phyloP scores from a whole-genome alignment of 2,888 invertebrate species.

The Drosophila atripex region DNA sequence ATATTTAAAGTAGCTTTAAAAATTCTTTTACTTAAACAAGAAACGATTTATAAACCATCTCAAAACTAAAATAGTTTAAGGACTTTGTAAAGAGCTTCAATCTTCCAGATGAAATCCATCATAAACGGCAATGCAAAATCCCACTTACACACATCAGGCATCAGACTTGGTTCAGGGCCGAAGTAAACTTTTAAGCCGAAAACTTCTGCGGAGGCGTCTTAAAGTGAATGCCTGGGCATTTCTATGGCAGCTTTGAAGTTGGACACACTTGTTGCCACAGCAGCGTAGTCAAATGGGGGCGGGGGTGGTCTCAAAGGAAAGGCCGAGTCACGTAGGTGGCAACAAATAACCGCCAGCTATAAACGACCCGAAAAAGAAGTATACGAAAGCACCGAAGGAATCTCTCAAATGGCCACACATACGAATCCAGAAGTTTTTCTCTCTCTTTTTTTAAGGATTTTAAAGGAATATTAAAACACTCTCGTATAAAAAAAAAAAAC shows the following conservation, averaged over 20 bases:
- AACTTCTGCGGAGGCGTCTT: conserved; percentile 25
- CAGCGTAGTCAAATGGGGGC: background rate
- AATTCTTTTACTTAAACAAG: background rate
- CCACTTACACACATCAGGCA: conserved; percentile 3
- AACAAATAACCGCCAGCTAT: conserved; percentile 66
- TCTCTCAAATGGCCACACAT: conserved; percentile 38
- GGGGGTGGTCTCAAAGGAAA: background rate
- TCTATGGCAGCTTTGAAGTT: conserved; percentile 36
- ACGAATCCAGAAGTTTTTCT: conserved; percentile 4
- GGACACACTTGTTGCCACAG: conserved; percentile 49
- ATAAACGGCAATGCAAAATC: conserved; percentile 29
- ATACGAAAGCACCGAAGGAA: conserved; percentile 31
- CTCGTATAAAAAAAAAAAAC: conserved; percentile 11
- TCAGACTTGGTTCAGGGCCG: conserved; percentile 23
- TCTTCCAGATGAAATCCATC: conserved; percentile 16
- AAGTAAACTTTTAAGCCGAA: conserved; percentile 38
- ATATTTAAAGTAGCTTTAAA: background rate
- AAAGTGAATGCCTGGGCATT: conserved; percentile 15
- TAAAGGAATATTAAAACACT: conserved; percentile 74
- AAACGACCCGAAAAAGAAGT: conserved; percentile 31
- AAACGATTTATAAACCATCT: conserved; percentile 2
- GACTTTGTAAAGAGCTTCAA: background rate
- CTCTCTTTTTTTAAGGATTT: conserved; percentile 18
- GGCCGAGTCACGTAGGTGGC: conserved; percentile 65
- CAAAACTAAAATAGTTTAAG: background rate